Conservation (phyloP, 2,797 vertebrate genomes). For the Tiaroga cobitis region DNA sequence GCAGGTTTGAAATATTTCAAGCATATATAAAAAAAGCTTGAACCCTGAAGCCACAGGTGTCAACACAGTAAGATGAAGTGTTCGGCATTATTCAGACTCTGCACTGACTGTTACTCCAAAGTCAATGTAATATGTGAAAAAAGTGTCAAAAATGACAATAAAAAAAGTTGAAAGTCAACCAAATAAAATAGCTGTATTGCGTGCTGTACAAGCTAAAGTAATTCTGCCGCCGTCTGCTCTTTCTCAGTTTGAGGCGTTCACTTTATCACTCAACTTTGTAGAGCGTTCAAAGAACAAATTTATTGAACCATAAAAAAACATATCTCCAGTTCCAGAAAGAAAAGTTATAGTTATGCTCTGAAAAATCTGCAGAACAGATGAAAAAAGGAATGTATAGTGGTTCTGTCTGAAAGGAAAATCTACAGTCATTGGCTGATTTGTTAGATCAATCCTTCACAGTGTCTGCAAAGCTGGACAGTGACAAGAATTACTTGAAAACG, state of each 20-base stretch:
- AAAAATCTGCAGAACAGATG: not conserved
- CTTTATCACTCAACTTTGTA: not conserved
- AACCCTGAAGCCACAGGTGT: not conserved
- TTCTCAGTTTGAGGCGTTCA: not conserved
- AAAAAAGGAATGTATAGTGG: not conserved
- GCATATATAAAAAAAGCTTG: not conserved
- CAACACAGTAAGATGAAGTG: not conserved
- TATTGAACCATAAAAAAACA: not conserved
- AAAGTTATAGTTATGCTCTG: not conserved
- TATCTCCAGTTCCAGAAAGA: not conserved
- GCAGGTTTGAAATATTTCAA: not conserved
- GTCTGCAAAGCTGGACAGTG: not conserved
- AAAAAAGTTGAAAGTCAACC: not conserved
- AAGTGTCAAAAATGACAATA: not conserved
- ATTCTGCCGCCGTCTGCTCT: not conserved
- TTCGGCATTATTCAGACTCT: not conserved
- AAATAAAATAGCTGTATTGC: not conserved
- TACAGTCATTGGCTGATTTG: not conserved
- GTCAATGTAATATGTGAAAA: not conserved
- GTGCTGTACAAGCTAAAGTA: not conserved
- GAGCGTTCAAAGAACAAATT: not conserved
- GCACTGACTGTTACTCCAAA: not conserved
- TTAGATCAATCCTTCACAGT: conserved; percentile 1
- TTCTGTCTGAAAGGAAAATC: not conserved
- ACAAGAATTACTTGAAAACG: not conserved